phyloP scores from a whole-genome alignment of 2,888 invertebrate genomes.

The Parthenolecanium corni region DNA sequence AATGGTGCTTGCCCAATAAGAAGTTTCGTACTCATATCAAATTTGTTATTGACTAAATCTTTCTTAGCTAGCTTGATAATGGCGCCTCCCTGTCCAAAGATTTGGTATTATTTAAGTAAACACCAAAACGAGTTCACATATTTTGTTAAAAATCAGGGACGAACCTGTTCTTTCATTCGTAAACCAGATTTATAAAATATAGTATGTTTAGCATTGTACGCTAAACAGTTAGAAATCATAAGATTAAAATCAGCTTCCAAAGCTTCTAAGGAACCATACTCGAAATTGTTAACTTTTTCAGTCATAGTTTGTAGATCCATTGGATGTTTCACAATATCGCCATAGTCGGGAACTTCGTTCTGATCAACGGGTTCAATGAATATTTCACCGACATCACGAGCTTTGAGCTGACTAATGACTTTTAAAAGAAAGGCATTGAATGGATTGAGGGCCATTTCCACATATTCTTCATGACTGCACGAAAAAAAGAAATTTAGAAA shows the following conservation, averaged over 20 bases:
- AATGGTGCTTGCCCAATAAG: constrained; percentile 13
- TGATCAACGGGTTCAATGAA: constrained; percentile 88
- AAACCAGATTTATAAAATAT: constrained; percentile 84
- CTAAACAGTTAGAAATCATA: constrained; percentile 92
- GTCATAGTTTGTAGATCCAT: constrained; percentile 88
- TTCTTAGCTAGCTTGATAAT: constrained; percentile 68
- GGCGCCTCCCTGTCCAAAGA: constrained; percentile 52
- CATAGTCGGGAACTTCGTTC: constrained; percentile 48
- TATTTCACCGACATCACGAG: constrained; percentile 72
- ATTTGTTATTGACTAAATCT: constrained; percentile 53
- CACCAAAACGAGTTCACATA: neutral
- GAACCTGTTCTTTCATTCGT: constrained; percentile 74
- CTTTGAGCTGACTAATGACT: constrained; percentile 61
- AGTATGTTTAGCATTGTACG: constrained; percentile 90
- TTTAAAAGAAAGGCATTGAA: constrained; percentile 65
- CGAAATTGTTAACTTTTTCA: constrained; percentile 54
- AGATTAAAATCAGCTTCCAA: constrained; percentile 82
- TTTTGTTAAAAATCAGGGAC: neutral
- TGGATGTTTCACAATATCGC: constrained; percentile 59
- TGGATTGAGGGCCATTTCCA: constrained; percentile 50
- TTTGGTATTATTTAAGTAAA: neutral
- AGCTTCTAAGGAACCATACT: constrained; percentile 59
- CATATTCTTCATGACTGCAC: constrained; percentile 29
- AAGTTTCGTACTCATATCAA: constrained; percentile 29
- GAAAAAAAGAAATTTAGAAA: neutral